Percentiles rank a stretch among this genome's conserved stretches.
phyloP scores from a whole-genome alignment of 2,113 vertebrate species.

The Notothenia coriiceps region DNA sequence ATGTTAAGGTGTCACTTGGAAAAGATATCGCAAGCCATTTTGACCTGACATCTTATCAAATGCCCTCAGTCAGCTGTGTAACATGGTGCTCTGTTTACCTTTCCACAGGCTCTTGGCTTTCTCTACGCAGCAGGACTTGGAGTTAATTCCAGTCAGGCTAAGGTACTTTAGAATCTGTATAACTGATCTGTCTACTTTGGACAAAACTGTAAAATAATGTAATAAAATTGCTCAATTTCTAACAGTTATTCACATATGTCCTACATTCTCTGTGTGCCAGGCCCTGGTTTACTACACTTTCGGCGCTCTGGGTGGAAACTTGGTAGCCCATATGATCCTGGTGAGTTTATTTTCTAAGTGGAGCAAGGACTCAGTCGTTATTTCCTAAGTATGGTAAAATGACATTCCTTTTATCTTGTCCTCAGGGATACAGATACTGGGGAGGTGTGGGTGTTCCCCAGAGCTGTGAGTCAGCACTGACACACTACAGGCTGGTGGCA shows the following conservation, averaged over 20 bases:
- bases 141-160: slow-evolving; percentile 98
- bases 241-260: not conserved
- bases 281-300: slow-evolving; percentile 98
- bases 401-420: not conserved
- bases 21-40: not conserved
- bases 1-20: not conserved
- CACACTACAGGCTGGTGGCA: slow-evolving; percentile 95
- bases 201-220: not conserved
- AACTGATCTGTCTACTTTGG: not conserved
- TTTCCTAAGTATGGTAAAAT: not conserved
- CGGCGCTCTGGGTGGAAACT: slow-evolving; percentile 95
- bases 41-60: not conserved
- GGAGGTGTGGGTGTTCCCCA: slow-evolving; percentile 97
- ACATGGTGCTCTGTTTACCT: slow-evolving; percentile 15
- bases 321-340: slow-evolving; percentile 97
- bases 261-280: slow-evolving; percentile 70
- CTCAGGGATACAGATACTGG: slow-evolving; percentile 97
- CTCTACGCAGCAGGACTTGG: slow-evolving; percentile 95
- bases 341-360: slow-evolving; percentile 82
- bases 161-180: slow-evolving; percentile 85
- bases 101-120: slow-evolving; percentile 93
- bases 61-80: not conserved
- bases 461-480: slow-evolving; percentile 97
- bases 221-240: not conserved
- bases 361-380: not conserved